phyloP scores from a whole-genome alignment of 2,113 vertebrate genomes.

The Lasiurus cinereus region DNA sequence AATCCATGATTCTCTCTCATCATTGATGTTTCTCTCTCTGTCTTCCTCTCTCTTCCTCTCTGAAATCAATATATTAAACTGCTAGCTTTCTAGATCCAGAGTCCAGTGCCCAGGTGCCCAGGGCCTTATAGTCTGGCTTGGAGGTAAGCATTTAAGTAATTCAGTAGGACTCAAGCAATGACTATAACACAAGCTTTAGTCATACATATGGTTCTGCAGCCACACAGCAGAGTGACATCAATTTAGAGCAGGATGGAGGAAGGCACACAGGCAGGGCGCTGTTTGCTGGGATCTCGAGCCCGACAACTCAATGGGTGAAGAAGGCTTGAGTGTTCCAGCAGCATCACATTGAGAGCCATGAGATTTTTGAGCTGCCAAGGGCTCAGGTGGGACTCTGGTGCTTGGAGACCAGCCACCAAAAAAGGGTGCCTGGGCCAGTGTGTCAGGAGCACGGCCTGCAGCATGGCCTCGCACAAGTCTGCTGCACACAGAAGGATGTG shows the following conservation, averaged over 20 bases:
- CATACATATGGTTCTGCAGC: neutral
- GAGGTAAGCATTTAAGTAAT: neutral
- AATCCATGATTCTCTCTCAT: too few species aligned
- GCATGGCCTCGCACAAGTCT: neutral
- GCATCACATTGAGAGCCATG: neutral
- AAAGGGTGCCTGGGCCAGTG: neutral
- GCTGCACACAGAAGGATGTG: neutral
- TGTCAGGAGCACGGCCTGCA: neutral
- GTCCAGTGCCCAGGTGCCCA: too few species aligned
- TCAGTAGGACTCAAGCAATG: too few species aligned
- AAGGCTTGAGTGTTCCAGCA: neutral
- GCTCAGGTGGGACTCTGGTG: neutral
- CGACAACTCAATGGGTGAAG: neutral
- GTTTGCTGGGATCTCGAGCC: neutral
- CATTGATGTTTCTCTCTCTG: too few species aligned
- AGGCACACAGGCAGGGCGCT: accelerated
- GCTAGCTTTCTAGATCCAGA: neutral
- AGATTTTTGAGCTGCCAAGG: neutral
- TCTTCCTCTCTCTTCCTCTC: too few species aligned
- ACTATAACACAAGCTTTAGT: neutral
- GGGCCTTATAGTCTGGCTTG: neutral
- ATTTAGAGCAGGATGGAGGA: neutral
- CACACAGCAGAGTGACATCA: neutral
- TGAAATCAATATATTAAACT: too few species aligned
- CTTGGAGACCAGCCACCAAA: neutral